Evolutionary conservation across 2,113 vertebrate species (phyloP), one percentile per base, ranked within the genome.

Genomic region (Eulemur rufifrons): DNA sequence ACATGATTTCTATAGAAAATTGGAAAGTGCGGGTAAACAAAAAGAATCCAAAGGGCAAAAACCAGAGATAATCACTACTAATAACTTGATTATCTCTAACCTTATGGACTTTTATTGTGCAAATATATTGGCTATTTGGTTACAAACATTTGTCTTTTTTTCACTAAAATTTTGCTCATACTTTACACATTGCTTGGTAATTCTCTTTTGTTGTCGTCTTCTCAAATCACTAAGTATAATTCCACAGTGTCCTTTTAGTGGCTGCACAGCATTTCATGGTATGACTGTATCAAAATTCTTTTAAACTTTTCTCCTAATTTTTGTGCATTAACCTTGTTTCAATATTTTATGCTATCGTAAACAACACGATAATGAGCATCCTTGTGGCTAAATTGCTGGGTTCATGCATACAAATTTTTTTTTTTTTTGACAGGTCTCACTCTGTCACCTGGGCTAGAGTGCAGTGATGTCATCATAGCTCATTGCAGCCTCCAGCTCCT

Each of bases 21-120:
- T 81, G 27, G 13, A 34, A 93, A 54, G 32, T 64, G n/a, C 0
- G 14, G 42, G 76, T 47, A 54, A 83, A 32, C 34, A 82, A 95
- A 71, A 90, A 86, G 20, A 66, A 59, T 50, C 25, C 23, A 42
- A 96, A 96, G 86, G 45, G 61, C 52, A 94, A 89, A 92, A 94
- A 2, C 27, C 27, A 91, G 47, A 91, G 34, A 88, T 78, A 82
- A 95, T 94, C 8, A 10, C n/a, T 39, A 39, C 17, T 87, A 29
- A 66, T 74, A 76, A 20, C 69, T 59, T 66, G 71, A 82, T 71
- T 15, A 17, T 12, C 71, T 27, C 32, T 89, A 90, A 88, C 2
- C 18, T 88, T 63, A 54, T 47, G 52, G 13, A 86, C n/a, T 25
- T 91, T 83, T 89, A 68, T 37, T 74, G 15, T 32, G n/a, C 11